Conservation (phyloP, 2,888 invertebrate genomes). For the Brachyptera risi region DNA sequence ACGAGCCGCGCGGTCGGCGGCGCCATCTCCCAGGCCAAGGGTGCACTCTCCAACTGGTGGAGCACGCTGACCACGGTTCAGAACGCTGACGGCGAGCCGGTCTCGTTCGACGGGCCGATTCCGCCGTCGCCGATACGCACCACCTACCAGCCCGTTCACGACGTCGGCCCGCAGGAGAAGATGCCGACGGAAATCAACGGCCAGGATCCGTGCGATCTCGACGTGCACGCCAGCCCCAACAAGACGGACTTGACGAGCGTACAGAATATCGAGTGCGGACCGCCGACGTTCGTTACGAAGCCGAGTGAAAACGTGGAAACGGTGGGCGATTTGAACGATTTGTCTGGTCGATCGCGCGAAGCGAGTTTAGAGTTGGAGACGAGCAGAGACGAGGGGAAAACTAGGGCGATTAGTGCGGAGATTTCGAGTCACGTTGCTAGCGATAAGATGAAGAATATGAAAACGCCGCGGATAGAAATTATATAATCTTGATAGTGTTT, state of each 20-base stretch:
- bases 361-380: too few species aligned
- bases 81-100: constrained; percentile 24
- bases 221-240: neutral
- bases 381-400: too few species aligned
- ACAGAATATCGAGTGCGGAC: constrained; percentile 1
- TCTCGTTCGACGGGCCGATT: constrained; percentile 6
- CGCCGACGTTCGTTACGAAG: too few species aligned
- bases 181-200: neutral
- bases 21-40: constrained; percentile 82
- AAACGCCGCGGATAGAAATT: too few species aligned
- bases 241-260: neutral
- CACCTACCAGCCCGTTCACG: neutral
- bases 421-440: too few species aligned
- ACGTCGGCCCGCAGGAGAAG: neutral
- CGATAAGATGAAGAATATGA: too few species aligned
- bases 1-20: constrained; percentile 75
- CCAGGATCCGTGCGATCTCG: neutral
- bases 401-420: too few species aligned
- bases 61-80: constrained; percentile 61
- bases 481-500: too few species aligned
- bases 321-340: too few species aligned
- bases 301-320: neutral
- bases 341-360: too few species aligned
- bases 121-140: too few species aligned
- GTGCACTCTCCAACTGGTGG: constrained; percentile 86